Percentiles rank a stretch among this genome's conserved stretches.
Evolutionary conservation across 2,113 vertebrate species (phyloP).

Genomic region (Microcebus lehilahytsara): DNA sequence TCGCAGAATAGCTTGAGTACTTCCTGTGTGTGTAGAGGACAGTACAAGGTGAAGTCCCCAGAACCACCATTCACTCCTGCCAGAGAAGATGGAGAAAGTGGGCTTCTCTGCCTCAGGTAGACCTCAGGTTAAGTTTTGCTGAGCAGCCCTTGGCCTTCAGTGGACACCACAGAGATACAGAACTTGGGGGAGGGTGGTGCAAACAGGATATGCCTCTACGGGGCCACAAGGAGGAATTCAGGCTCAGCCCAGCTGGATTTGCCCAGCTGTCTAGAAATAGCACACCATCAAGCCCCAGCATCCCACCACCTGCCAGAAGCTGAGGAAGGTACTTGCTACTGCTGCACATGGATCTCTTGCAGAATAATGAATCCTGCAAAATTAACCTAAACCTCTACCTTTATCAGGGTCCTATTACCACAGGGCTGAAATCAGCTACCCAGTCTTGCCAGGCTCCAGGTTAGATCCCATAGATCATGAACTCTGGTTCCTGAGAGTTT

Average conservation of each 20-base stretch:
- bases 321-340: neutral
- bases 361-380: neutral
- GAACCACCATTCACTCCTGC: conserved; percentile 76
- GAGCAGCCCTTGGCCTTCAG: neutral
- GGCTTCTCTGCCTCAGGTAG: neutral
- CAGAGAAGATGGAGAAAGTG: conserved; percentile 56
- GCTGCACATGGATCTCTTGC: neutral
- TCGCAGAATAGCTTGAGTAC: conserved; percentile 86
- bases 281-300: neutral
- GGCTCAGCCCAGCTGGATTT: neutral
- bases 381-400: neutral
- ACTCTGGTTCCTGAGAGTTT: neutral
- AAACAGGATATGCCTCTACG: neutral
- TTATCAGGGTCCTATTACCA: neutral
- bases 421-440: neutral
- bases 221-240: neutral
- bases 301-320: neutral
- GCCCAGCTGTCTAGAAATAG: neutral
- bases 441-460: neutral
- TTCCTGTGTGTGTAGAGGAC: conserved; percentile 82
- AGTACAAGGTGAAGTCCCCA: conserved; percentile 72
- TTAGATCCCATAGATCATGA: neutral
- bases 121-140: neutral
- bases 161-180: neutral
- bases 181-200: neutral